Evolutionary conservation across 1,140 invertebrate species (phyloP).

Genomic region (Chymomyza costata): DNA sequence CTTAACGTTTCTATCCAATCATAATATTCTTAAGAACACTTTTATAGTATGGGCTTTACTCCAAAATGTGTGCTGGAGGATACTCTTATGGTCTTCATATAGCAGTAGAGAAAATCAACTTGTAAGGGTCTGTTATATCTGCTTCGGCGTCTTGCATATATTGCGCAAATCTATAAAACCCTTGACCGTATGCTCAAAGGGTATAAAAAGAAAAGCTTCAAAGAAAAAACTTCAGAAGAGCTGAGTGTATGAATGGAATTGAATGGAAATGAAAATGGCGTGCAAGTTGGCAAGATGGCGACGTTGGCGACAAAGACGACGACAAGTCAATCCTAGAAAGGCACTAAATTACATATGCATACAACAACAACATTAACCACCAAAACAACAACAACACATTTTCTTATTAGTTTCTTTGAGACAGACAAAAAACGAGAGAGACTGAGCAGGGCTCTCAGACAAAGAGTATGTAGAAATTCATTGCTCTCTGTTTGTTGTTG

Average conservation of each 20-base stretch:
- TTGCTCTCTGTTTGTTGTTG: constrained; percentile 1
- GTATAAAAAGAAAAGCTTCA: constrained; percentile 39
- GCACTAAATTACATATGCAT: constrained; percentile 66
- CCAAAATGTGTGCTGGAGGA: too few species aligned
- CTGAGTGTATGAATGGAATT: constrained; percentile 5
- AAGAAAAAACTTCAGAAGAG: constrained; percentile 6
- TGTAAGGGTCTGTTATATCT: too few species aligned
- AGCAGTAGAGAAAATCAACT: too few species aligned
- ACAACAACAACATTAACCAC: constrained; percentile 28
- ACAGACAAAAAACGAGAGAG: constrained; percentile 21
- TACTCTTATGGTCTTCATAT: too few species aligned
- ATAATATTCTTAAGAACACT: too few species aligned
- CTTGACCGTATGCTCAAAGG: too few species aligned
- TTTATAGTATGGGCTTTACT: too few species aligned
- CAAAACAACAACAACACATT: constrained; percentile 41
- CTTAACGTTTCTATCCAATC: too few species aligned
- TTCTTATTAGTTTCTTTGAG: constrained; percentile 58
- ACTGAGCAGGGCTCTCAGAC: neutral
- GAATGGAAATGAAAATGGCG: constrained; percentile 39
- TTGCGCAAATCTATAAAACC: too few species aligned
- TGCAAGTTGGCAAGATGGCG: constrained; percentile 15
- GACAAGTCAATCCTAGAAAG: neutral
- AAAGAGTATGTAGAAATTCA: constrained; percentile 8
- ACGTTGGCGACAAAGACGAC: too few species aligned
- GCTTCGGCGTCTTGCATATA: too few species aligned